Evolutionary conservation across 2,113 vertebrate species (phyloP).

Genomic region (Salvelinus sp.): DNA sequence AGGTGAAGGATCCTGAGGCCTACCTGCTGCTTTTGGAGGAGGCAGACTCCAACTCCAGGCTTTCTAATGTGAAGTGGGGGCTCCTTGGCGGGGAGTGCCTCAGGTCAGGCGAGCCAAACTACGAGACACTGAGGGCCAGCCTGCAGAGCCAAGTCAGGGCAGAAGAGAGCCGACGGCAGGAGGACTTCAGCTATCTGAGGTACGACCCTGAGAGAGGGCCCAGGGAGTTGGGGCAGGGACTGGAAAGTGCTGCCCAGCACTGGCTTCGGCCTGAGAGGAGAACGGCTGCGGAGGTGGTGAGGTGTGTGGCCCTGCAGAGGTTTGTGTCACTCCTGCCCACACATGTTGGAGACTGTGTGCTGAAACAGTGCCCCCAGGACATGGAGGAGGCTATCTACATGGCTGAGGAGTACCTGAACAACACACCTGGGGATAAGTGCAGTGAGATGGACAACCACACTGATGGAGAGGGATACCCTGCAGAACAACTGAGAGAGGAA

Average conservation of each 20-base stretch:
- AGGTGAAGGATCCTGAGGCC: slow-evolving; percentile 9
- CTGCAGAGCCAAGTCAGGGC: neutral
- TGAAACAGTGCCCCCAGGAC: slow-evolving; percentile 10
- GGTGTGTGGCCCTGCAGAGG: slow-evolving; percentile 6
- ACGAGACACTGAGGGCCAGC: slow-evolving; percentile 1
- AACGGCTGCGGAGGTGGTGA: slow-evolving; percentile 4
- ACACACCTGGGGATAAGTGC: neutral
- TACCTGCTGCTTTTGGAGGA: slow-evolving; percentile 13
- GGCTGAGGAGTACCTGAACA: slow-evolving; percentile 7
- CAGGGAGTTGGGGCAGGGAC: slow-evolving; percentile 1
- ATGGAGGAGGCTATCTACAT: slow-evolving; percentile 16
- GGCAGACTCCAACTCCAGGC: neutral
- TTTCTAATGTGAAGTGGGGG: slow-evolving; percentile 12
- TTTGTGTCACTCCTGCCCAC: slow-evolving; percentile 21
- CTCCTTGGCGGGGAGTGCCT: neutral
- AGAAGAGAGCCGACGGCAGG: neutral
- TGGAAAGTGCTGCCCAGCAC: slow-evolving; percentile 13
- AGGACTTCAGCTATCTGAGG: slow-evolving; percentile 17
- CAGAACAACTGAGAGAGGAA: neutral
- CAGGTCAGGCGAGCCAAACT: neutral
- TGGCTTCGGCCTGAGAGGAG: slow-evolving; percentile 20
- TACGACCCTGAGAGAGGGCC: slow-evolving; percentile 10
- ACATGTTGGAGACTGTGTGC: slow-evolving; percentile 3
- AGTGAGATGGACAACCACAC: neutral
- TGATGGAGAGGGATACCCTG: neutral